These are phyloP conservation scores for Reticulitermes lucifugus DNA, from an alignment of 2,888 invertebrate species.

Conservation along the genomic window DNA sequence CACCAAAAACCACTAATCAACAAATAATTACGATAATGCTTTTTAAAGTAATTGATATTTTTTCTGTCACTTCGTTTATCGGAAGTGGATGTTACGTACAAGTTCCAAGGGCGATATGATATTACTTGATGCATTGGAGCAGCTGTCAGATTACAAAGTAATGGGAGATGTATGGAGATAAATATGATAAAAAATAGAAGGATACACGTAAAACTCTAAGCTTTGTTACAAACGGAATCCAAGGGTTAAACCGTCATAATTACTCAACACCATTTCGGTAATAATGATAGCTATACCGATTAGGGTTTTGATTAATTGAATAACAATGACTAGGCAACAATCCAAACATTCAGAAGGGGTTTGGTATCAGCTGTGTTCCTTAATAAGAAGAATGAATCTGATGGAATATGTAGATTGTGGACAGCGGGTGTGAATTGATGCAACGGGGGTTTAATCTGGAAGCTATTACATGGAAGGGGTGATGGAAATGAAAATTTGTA, in stretches of 20 bases:
- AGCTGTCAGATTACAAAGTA: constrained; percentile 20
- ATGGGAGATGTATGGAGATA: background rate
- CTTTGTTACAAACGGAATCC: background rate
- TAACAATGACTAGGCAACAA: constrained; percentile 25
- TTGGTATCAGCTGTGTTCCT: background rate
- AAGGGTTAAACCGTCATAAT: background rate
- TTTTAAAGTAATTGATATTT: background rate
- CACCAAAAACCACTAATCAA: background rate
- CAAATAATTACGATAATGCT: background rate
- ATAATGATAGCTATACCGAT: background rate
- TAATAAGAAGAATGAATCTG: constrained; percentile 4
- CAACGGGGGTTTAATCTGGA: background rate
- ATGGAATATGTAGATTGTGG: background rate
- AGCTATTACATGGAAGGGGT: constrained; percentile 12
- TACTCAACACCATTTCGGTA: background rate
- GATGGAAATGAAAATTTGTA: background rate
- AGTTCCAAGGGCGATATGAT: background rate
- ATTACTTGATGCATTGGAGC: background rate
- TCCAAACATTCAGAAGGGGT: background rate
- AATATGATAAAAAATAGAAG: background rate
- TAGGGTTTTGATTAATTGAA: constrained; percentile 23
- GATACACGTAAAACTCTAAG: background rate
- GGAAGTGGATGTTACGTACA: background rate
- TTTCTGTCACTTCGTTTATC: background rate
- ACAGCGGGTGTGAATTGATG: constrained; percentile 22